Base-by-base conservation (phyloP, 2,797 vertebrate genomes). In the Sebastolobus altivelis region DNA sequence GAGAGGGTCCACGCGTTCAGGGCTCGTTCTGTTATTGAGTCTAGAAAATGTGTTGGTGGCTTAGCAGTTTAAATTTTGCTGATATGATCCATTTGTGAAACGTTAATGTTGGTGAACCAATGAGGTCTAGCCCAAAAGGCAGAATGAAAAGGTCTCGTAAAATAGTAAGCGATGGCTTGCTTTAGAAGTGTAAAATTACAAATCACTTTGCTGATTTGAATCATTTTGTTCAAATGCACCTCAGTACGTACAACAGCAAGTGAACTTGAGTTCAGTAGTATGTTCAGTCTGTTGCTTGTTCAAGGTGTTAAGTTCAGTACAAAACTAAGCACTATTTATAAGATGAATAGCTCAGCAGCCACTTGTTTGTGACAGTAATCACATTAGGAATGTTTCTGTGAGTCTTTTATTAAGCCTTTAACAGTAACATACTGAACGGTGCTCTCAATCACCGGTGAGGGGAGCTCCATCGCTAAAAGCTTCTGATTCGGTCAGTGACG, bases 321-420 rank as follows among this genome's bases (percentile, higher is more conserved):
- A 77, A 59, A 80, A 16, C 7, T 5, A 37, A 59, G 3, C 61
- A 18, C n/a, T 8, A 25, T 63, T 58, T 31, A 29, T 31, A 18
- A 29, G 31, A 54, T 55, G 18, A 68, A 49, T 33, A 40, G 29
- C 56, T 65, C 62, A 35, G 65, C 66, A 68, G 40, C 12, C 6
- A 67, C 46, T 46, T 75, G 37, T 43, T 27, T 65, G 11, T 25
- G 43, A 31, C 65, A 46, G 29, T 25, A 25, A 66, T 72, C 10
- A 59, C n/a, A 46, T 63, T 55, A 29, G 56, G 18, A 55, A 12
- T 40, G 16, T 58, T 56, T 70, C 29, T 72, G 27, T 52, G 29
- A 38, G 37, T 58, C 72, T 73, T 43, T 58, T 60, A 65, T 62
- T 33, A 33, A 8, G 37, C 20, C 49, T 77, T 80, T 27, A 68